Base-by-base conservation (phyloP, 92 coral and sea anemone genomes). In the Scolanthus callimorphus region DNA sequence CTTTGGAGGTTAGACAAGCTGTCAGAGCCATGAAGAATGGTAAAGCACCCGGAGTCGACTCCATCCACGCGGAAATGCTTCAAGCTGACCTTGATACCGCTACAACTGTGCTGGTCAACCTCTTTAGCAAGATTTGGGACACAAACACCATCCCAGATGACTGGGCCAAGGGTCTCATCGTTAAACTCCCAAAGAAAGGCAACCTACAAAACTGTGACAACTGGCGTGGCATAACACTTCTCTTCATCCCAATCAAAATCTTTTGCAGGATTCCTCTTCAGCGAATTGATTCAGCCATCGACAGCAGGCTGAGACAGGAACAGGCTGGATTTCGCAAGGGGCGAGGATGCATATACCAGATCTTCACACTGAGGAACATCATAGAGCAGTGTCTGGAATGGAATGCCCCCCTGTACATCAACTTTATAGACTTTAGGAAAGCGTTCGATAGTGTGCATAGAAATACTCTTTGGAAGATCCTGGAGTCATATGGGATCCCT, bases 301-400 rank as follows among this genome's bases (percentile, higher is more conserved):
- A n/a, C n/a, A n/a, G n/a, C n/a, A n/a, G n/a, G n/a, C n/a, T n/a
- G n/a, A n/a, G n/a, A n/a, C n/a, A n/a, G n/a, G n/a, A n/a, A n/a
- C n/a, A n/a, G n/a, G n/a, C n/a, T n/a, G n/a, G n/a, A n/a, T n/a
- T n/a, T n/a, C n/a, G n/a, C n/a, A n/a, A n/a, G n/a, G n/a, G n/a
- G n/a, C n/a, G n/a, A n/a, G n/a, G n/a, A n/a, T n/a, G n/a, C n/a
- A n/a, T n/a, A n/a, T n/a, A n/a, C n/a, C n/a, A n/a, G n/a, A n/a
- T n/a, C n/a, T n/a, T n/a, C n/a, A n/a, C n/a, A n/a, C n/a, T n/a
- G n/a, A 27, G 62, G 19, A 74, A 74, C 58, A 65, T 74, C 45
- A 31, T 57, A 2, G 62, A 65, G 27, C 47, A 65, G 44, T 74
- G 37, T 25, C 1, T 73, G 11, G 73, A 64, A 20, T 74, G 55